Base-by-base conservation (phyloP, 1,140 invertebrate genomes). In the Magallana gigas region DNA sequence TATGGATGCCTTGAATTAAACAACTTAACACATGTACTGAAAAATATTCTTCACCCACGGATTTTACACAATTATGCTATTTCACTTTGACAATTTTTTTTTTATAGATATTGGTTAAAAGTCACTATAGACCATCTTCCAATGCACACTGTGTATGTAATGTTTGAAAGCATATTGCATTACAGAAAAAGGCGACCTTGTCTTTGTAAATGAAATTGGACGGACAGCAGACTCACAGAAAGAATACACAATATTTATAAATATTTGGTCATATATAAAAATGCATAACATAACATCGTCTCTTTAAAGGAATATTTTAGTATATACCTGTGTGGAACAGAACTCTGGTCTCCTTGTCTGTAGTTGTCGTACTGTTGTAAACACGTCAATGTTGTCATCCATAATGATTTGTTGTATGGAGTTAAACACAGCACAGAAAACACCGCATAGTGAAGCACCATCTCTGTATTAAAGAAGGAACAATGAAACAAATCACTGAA, bases 261-360 rank as follows among this genome's bases (percentile, higher is more conserved):
- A 23, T 23, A 5, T 2, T 48, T 48, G 36, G 36, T 0, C 36
- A 48, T 2, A 48, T 48, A 48, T 5, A 48, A 48, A 48, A 48
- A 48, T 48, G 36, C 2, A 0, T 12, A 12, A 62, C 60, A 23
- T 23, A 23, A 23, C 60, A 6, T 23, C 14, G 60, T 62, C 14
- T 12, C 11, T 62, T 16, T 16, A 11, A n/a, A 12, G 0, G n/a
- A 0, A 62, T 62, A 62, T 12, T 0, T 12, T 62, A 62, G 60
- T 62, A n/a, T 62, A n/a, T 36, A 76, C 68, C 23, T 76, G 68
- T 29, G 68, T 76, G 8, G 68, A 76, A 76, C 68, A 76, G 36
- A 84, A 64, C 64, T 84, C 83, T 64, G 83, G 83, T 64, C 83
- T 84, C 12, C 83, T 60, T 64, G 14, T 84, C 59, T 84, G 83